Evolutionary conservation across 2,113 vertebrate species (phyloP).

Genomic region (Tringa solitaria): DNA sequence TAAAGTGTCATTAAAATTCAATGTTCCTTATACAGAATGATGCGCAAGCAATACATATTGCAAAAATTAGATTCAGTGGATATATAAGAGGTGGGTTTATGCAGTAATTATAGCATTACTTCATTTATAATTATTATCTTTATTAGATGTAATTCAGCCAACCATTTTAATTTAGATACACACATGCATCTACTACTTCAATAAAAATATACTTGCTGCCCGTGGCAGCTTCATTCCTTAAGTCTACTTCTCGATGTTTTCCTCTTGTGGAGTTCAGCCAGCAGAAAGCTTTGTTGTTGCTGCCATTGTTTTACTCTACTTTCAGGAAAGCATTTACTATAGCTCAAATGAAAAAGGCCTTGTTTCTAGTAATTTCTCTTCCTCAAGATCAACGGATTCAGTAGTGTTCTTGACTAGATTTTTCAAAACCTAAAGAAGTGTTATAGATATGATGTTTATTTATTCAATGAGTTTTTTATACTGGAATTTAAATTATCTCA

Average conservation of each 20-base stretch:
- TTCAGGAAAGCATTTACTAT: background rate
- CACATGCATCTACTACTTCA: background rate
- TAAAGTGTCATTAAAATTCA: background rate
- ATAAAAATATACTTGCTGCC: background rate
- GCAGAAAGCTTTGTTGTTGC: background rate
- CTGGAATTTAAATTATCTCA: background rate
- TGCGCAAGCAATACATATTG: background rate
- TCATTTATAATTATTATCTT: background rate
- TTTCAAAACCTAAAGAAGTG: background rate
- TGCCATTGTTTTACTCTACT: background rate
- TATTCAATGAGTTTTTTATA: background rate
- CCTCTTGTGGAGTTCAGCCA: background rate
- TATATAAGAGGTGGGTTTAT: background rate
- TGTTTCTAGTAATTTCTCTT: background rate
- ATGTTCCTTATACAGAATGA: background rate
- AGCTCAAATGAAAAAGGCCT: background rate
- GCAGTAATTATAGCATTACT: background rate
- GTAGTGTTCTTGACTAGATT: background rate
- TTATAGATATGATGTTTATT: background rate
- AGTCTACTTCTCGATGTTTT: background rate
- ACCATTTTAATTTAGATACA: background rate
- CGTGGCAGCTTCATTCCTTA: background rate
- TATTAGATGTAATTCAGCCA: background rate
- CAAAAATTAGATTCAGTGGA: background rate
- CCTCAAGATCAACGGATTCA: background rate